These are phyloP conservation scores for Pollenia angustigena DNA, from an alignment of 2,888 invertebrate species.

Conservation along the genomic window DNA sequence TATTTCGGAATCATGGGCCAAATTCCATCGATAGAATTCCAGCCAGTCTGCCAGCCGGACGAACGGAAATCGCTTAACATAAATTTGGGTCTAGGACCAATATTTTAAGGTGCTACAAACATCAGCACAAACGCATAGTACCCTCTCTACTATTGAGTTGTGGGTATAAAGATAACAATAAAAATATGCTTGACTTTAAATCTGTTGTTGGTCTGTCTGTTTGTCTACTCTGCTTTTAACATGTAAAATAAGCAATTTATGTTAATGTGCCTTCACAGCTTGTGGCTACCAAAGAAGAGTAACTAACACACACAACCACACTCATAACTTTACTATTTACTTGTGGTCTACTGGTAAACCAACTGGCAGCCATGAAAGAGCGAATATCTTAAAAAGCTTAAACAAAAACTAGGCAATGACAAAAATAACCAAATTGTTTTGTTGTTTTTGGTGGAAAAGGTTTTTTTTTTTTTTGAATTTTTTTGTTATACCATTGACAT, in stretches of 20 bases:
- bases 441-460: neutral
- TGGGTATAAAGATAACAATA: neutral
- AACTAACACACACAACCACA: neutral
- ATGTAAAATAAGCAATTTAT: conserved; percentile 70
- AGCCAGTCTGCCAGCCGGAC: too few relatives aligned
- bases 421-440: neutral
- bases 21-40: too few relatives aligned
- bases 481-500: conserved; percentile 27
- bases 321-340: conserved; percentile 10
- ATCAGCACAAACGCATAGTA: too few relatives aligned
- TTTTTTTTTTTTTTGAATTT: conserved; percentile 6
- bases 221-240: conserved; percentile 38
- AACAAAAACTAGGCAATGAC: conserved; percentile 5
- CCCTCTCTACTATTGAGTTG: too few relatives aligned
- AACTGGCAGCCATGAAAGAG: neutral
- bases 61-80: too few relatives aligned
- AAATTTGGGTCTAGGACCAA: too few relatives aligned
- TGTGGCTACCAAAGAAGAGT: conserved; percentile 63
- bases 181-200: conserved; percentile 40
- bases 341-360: neutral
- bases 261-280: conserved; percentile 71
- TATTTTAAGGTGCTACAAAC: too few relatives aligned
- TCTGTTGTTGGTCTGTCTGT: conserved; percentile 5
- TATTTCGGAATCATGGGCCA: too few relatives aligned
- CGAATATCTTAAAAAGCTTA: conserved; percentile 21